Evolutionary conservation across 2,888 invertebrate genomes (phyloP), one percentile per base, ranked within the genome.

Genomic region (Lycophotia porphyrea): DNA sequence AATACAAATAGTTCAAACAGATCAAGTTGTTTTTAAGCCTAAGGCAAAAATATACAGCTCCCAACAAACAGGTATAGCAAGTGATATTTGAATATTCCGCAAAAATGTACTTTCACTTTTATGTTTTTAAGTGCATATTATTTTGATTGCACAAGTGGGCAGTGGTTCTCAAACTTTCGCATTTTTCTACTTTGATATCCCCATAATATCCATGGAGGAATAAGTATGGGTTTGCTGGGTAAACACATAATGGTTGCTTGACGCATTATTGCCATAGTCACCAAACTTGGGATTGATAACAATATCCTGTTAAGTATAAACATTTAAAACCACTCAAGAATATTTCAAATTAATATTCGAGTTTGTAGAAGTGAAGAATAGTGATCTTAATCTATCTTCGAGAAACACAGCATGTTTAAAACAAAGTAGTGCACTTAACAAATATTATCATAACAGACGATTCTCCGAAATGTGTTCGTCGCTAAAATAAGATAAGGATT

Each of bases 101-200:
- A 74, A 61, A 81, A 44, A 24, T 9, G 0, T 18, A 80, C 77
- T 77, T 77, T 77, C 73, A 77, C 73, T 58, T 72, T 11, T 9
- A 42, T 47, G 31, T 39, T 47, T 15, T 58, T 68, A 68, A 76
- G 44, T 69, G 78, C 52, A 68, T 61, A 27, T 77, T 58, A 60
- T 69, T 78, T 68, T 80, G 52, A 80, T 77, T 77, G 71, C 63
- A 55, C 31, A 70, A 79, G 21, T 39, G 13, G 34, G 1, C 80
- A 31, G 47, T 42, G 55, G 2, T 64, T 34, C 55, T 71, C 80
- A 71, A 77, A 77, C 21, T n/a, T 3, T 24, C 18, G 0, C 21
- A 15, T 4, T 31, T 0, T 5, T 31, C 0, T 4, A 31, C 2
- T 75, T 15, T 21, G 0, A 34, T 15, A 63, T 3, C 52, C 15